Percentiles rank a stretch among this genome's conserved stretches.
Evolutionary conservation across 2,113 vertebrate species (phyloP).

Genomic region (Cnemophilus loriae): DNA sequence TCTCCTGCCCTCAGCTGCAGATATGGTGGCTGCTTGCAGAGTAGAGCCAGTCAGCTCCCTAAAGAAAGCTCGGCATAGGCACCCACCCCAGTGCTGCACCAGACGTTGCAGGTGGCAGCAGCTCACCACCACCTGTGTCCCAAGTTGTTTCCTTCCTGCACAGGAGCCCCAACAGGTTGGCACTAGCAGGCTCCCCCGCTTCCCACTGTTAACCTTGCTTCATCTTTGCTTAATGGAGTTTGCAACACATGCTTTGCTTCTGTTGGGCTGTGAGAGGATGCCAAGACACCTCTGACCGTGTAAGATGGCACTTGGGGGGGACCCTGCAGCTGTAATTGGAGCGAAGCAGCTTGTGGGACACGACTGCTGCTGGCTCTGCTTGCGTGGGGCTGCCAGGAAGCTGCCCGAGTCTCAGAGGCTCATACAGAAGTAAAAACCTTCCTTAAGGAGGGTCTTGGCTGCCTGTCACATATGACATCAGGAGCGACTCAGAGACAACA

Average conservation of each 20-base stretch:
- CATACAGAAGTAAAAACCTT: not conserved
- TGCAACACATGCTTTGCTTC: not conserved
- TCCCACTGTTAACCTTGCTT: not conserved
- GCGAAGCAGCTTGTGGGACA: not conserved
- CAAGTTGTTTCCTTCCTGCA: not conserved
- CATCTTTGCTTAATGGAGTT: not conserved
- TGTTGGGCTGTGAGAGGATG: not conserved
- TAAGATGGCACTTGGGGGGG: not conserved
- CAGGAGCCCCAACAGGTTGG: not conserved
- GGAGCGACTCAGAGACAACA: not conserved
- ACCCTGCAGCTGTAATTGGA: not conserved
- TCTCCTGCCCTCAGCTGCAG: not conserved
- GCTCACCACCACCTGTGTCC: not conserved
- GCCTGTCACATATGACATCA: not conserved
- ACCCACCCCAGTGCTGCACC: not conserved
- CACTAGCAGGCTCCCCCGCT: not conserved
- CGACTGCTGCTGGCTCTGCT: not conserved
- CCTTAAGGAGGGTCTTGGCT: not conserved
- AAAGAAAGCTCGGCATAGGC: not conserved
- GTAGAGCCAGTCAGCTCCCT: not conserved
- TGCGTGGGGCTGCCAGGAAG: not conserved
- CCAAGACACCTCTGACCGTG: not conserved
- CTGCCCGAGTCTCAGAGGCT: not conserved
- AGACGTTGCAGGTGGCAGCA: not conserved
- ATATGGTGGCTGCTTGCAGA: not conserved